Evolutionary conservation across 2,797 vertebrate genomes (phyloP).

Genomic region (Denticeps clupeoides): DNA sequence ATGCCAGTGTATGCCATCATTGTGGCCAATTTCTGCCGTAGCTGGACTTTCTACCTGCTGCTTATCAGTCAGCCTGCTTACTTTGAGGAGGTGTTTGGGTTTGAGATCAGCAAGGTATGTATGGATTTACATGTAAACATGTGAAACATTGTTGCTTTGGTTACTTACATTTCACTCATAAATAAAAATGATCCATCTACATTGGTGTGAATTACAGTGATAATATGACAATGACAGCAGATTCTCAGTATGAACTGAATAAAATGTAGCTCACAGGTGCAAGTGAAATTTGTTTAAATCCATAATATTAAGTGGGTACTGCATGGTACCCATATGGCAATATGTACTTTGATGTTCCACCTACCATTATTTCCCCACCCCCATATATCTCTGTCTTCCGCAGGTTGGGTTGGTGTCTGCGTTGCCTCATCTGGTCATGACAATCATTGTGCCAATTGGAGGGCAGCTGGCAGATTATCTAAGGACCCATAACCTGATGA

Average conservation of each 20-base stretch:
- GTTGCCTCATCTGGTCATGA: constrained; percentile 73
- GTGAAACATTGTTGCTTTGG: too few species aligned
- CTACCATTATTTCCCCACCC: constrained; percentile 9
- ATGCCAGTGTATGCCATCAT: constrained; percentile 76
- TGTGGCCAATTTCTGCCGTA: constrained; percentile 74
- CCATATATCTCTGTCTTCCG: constrained; percentile 2
- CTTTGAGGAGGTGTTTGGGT: constrained; percentile 72
- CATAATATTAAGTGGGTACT: too few species aligned
- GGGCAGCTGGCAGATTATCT: constrained; percentile 71
- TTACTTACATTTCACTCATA: too few species aligned
- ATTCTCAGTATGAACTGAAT: too few species aligned
- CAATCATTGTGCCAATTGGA: constrained; percentile 69
- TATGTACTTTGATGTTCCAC: neutral
- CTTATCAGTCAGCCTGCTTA: constrained; percentile 76
- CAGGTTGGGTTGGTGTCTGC: constrained; percentile 71
- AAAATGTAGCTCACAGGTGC: too few species aligned
- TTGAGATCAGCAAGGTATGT: constrained; percentile 74
- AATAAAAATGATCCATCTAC: too few species aligned
- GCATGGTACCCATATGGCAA: too few species aligned
- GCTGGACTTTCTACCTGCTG: constrained; percentile 76
- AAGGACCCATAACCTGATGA: constrained; percentile 61
- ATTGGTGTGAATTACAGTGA: too few species aligned
- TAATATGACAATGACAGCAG: too few species aligned
- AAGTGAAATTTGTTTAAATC: too few species aligned
- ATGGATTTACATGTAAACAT: too few species aligned